Conservation (phyloP, 1,140 invertebrate species). For the Augochlora pura region DNA sequence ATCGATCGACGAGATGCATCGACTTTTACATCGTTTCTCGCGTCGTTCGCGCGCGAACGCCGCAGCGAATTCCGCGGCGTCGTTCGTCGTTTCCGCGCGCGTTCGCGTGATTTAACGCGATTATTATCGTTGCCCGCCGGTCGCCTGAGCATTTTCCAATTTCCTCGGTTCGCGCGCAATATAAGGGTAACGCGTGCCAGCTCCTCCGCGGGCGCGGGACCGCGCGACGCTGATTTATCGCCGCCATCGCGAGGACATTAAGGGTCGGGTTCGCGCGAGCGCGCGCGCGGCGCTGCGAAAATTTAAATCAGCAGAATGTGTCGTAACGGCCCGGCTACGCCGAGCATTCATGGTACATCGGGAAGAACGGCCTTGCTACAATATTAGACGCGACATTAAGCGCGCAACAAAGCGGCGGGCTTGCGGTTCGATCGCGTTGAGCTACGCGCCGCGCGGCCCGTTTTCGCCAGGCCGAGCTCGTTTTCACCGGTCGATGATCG, state of each 20-base stretch:
- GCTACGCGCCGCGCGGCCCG: neutral
- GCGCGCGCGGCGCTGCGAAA: constrained; percentile 33
- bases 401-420: constrained; percentile 12
- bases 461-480: constrained; percentile 18
- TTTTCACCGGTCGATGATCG: neutral
- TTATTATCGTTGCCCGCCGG: neutral
- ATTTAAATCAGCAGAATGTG: constrained; percentile 41
- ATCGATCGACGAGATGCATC: too few relatives aligned
- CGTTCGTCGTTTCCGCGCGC: neutral
- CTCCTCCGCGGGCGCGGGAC: neutral
- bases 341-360: constrained; percentile 41
- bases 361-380: constrained; percentile 62
- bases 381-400: constrained; percentile 49
- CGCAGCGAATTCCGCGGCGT: neutral
- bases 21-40: too few relatives aligned
- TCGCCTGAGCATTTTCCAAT: constrained; percentile 22
- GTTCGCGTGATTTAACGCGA: neutral
- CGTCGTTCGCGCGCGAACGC: neutral
- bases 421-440: constrained; percentile 2
- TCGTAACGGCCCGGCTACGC: constrained; percentile 46
- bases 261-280: constrained; percentile 20
- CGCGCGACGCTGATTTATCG: constrained; percentile 50
- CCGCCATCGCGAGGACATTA: constrained; percentile 40
- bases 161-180: neutral
- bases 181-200: constrained; percentile 44